Evolutionary conservation across 2,888 invertebrate species (phyloP), one percentile per base, ranked within the genome.

Genomic region (Perithous albicinctus): DNA sequence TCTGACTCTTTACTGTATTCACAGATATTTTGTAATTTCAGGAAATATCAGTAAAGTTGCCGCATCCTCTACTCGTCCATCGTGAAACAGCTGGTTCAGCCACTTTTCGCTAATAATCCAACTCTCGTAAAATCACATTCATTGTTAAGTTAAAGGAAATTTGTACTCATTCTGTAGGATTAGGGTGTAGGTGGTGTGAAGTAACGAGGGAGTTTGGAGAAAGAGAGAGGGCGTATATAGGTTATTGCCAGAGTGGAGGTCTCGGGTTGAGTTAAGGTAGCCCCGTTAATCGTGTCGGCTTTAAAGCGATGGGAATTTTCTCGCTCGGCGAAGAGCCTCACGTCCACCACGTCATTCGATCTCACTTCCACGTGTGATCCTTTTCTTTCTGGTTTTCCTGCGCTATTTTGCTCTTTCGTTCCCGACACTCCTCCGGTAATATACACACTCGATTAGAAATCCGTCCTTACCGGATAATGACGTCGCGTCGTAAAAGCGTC

Each of bases 401-500:
- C 18, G n/a, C 48, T 63, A 26, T 61, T 63, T 41, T 15, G 20
- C 56, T 56, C 46, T 15, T 4, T 2, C 63, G 32, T 35, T 18
- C 32, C 29, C 23, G 32, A 32, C 12, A 23, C 46, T 32, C 4
- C 32, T 29, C 2, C 10, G 12, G 29, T 56, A n/a, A n/a, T n/a
- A n/a, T n/a, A 48, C 48, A 48, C 23, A 73, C 51, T 67, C 43
- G 54, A 56, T 61, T 67, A 61, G 67, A 79, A 73, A 79, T 63
- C 46, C 63, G 73, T 54, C 48, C n/a, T 67, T 74, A 38, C 48
- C 51, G 66, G 41, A 72, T 73, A 74, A 66, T 74, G 61, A 59
- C 54, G 64, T 41, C 20, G 59, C 18, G 74, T 67, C 73, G 51
- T 79, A 67, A 74, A 74, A 54, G 61, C 63, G 51, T 67, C 70